Base-by-base conservation (phyloP, 1,140 invertebrate genomes). In the Nylanderia fulva region DNA sequence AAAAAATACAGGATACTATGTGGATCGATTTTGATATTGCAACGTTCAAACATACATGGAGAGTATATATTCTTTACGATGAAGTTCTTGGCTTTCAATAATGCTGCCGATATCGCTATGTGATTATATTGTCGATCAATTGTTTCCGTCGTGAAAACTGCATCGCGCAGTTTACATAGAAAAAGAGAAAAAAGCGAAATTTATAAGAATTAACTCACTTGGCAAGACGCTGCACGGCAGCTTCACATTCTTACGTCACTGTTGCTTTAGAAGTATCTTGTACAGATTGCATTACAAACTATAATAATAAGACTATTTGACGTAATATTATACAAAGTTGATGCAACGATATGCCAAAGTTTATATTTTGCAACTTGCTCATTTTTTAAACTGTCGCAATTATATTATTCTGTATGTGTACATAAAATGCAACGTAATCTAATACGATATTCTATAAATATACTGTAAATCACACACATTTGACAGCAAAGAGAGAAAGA, bases 341-440 rank as follows among this genome's bases (percentile, higher is more conserved):
- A 87, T 85, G 89, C 88, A 90, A 90, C 83, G 86, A 90, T 66
- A 90, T 80, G 60, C 83, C 88, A 90, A 90, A 87, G 77, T 86
- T 87, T 85, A 77, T 90, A 90, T 83, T 90, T 87, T 89, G 58
- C 85, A 87, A 87, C 74, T 85, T 87, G 85, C 75, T 77, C 85
- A 87, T 89, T 87, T 68, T 85, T 89, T 83, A 61, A 85, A 74
- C 56, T 9, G 54, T 66, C 85, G 85, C 66, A 76, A 63, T 85
- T 90, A 48, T 48, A 85, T 84, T 63, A 82, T 88, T 45, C 82
- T 90, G 85, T 85, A 77, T 68, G 63, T 91, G 90, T 91, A 91
- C 74, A 91, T 91, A 91, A 27, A n/a, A 83, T 88, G 77, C 85
- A 90, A 87, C 84, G 82, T 86, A 84, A 86, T 83, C 52, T 80